Evolutionary conservation across 2,888 invertebrate species (phyloP).

Genomic region (Drosophila peninsularis): DNA sequence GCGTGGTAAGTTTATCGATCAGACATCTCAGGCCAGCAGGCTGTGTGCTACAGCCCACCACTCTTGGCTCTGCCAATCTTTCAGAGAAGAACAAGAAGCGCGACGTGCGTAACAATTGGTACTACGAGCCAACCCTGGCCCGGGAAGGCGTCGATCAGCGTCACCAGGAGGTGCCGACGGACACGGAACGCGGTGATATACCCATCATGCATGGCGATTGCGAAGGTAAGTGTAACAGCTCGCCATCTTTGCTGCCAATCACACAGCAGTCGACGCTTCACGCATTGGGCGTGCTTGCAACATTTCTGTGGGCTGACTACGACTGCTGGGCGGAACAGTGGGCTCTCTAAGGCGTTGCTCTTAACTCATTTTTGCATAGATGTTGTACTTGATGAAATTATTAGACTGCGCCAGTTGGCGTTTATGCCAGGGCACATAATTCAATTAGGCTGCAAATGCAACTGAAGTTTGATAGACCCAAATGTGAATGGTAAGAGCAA

Average conservation of each 20-base stretch:
- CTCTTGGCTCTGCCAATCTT: slow-evolving; percentile 25
- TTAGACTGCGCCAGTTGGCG: slow-evolving; percentile 60
- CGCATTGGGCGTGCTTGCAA: slow-evolving; percentile 47
- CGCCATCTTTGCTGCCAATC: slow-evolving; percentile 23
- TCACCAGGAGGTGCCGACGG: slow-evolving; percentile 81
- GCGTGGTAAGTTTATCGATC: slow-evolving; percentile 76
- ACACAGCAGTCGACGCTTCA: slow-evolving; percentile 48
- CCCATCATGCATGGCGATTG: slow-evolving; percentile 87
- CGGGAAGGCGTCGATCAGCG: slow-evolving; percentile 80
- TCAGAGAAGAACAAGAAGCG: slow-evolving; percentile 85
- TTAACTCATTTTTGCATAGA: slow-evolving; percentile 35
- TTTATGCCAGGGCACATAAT: slow-evolving; percentile 65
- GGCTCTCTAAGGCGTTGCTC: slow-evolving; percentile 44
- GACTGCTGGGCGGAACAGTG: slow-evolving; percentile 15
- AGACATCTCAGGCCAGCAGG: slow-evolving; percentile 36
- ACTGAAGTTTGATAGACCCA: background rate
- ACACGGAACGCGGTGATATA: slow-evolving; percentile 88
- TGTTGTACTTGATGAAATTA: slow-evolving; percentile 55
- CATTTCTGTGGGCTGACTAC: slow-evolving; percentile 41
- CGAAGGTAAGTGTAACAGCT: slow-evolving; percentile 84
- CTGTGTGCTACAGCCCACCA: slow-evolving; percentile 42
- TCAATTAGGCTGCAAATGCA: slow-evolving; percentile 56
- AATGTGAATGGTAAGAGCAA: background rate
- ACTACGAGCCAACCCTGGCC: slow-evolving; percentile 73
- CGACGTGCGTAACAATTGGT: slow-evolving; percentile 84